These are phyloP conservation scores for Eurystomus glaucurus DNA, from an alignment of 2,797 vertebrate species.

Conservation along the genomic window DNA sequence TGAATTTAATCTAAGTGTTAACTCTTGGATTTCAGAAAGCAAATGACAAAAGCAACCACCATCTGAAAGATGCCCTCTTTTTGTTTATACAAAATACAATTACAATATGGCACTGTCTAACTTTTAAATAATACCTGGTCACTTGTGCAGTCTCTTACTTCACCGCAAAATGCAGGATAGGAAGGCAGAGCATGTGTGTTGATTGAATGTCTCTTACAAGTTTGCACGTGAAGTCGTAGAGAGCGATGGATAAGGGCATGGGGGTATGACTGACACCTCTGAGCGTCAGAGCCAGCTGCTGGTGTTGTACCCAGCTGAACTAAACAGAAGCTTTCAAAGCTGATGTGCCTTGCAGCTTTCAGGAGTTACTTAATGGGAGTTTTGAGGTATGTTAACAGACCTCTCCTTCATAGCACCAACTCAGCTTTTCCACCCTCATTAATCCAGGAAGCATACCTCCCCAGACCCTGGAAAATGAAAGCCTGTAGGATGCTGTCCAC, in stretches of 20 bases:
- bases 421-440: background rate
- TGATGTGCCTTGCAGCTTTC: background rate
- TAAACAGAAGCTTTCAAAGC: background rate
- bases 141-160: background rate
- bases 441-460: background rate
- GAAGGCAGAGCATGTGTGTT: background rate
- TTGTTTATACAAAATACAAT: background rate
- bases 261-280: background rate
- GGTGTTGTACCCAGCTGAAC: background rate
- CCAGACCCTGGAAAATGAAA: background rate
- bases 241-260: background rate
- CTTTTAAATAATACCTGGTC: background rate
- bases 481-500: background rate
- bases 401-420: background rate
- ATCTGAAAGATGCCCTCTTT: background rate
- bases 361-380: background rate
- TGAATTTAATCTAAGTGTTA: background rate
- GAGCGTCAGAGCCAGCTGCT: background rate
- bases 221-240: background rate
- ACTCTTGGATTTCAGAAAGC: background rate
- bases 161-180: background rate
- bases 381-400: background rate
- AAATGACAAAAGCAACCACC: background rate
- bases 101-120: background rate
- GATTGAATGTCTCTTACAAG: background rate